Percentiles rank a stretch among this genome's conserved stretches.
Conservation (phyloP, 1,140 invertebrate species). For the Pachypsylla venusta region DNA sequence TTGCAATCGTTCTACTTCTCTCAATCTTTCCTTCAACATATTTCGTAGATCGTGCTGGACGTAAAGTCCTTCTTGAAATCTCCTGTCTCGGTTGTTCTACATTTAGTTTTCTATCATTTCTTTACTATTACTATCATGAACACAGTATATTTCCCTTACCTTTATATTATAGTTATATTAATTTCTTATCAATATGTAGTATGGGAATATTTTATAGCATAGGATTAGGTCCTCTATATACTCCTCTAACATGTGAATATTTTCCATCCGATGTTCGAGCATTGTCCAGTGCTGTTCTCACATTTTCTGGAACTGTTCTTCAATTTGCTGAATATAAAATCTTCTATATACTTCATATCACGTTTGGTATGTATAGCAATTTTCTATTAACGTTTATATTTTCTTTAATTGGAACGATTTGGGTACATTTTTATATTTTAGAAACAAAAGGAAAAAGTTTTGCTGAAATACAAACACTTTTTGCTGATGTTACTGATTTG, state of each 20-base stretch:
- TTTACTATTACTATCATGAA: neutral
- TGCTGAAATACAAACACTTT: constrained; percentile 29
- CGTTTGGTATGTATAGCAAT: constrained; percentile 16
- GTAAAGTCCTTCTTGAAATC: constrained; percentile 29
- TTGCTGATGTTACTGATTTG: neutral
- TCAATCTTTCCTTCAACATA: constrained; percentile 23
- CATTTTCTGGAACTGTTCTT: constrained; percentile 16
- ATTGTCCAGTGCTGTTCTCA: constrained; percentile 16
- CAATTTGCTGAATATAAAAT: constrained; percentile 20
- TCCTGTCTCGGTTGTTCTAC: neutral
- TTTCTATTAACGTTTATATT: constrained; percentile 15
- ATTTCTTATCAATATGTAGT: constrained; percentile 7
- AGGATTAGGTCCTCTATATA: constrained; percentile 16
- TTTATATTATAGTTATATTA: neutral
- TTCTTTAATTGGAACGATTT: constrained; percentile 18
- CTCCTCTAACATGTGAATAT: constrained; percentile 19
- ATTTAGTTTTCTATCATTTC: neutral
- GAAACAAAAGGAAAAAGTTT: constrained; percentile 36
- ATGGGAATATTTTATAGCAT: constrained; percentile 12
- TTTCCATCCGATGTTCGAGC: constrained; percentile 21
- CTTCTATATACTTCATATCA: constrained; percentile 16
- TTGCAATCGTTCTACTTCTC: constrained; percentile 24
- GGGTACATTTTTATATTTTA: constrained; percentile 29
- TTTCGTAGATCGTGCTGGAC: constrained; percentile 33
- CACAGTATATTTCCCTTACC: neutral